A percentile compares a stretch with the other conserved stretches of the same genome.
Conservation (phyloP, 2,113 vertebrate genomes). For the Corythornis madagascariensis region DNA sequence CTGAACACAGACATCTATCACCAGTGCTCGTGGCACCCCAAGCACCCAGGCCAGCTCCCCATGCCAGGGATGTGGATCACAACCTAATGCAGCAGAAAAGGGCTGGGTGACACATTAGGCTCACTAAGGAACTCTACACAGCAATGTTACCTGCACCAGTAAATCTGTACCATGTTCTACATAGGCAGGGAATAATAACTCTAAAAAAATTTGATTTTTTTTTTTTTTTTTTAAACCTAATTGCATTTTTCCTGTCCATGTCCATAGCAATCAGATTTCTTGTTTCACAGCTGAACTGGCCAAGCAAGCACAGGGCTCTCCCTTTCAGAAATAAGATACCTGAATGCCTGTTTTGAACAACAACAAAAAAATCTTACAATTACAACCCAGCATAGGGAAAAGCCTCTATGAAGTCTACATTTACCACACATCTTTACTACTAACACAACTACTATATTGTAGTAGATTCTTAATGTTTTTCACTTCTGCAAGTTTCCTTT, state of each 20-base stretch:
- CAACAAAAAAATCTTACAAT: background rate
- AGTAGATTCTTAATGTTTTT: background rate
- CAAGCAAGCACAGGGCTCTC: background rate
- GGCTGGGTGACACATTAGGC: accelerated
- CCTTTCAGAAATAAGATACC: background rate
- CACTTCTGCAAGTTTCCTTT: background rate
- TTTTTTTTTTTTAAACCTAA: background rate
- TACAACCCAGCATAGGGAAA: background rate
- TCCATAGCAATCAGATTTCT: background rate
- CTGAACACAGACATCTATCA: background rate
- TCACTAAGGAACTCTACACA: background rate
- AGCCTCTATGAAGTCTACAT: background rate
- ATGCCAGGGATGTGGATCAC: accelerated
- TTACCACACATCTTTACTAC: background rate
- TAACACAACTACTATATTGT: background rate
- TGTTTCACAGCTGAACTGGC: background rate
- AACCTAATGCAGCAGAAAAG: background rate
- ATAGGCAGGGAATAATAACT: background rate
- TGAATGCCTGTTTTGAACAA: background rate
- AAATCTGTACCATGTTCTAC: background rate
- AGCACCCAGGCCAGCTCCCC: too few relatives aligned
- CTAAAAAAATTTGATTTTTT: background rate
- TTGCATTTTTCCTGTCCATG: background rate
- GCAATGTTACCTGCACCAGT: background rate
- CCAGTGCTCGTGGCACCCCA: accelerated